phyloP scores from a whole-genome alignment of 2,888 invertebrate species.

The Protula sp. region DNA sequence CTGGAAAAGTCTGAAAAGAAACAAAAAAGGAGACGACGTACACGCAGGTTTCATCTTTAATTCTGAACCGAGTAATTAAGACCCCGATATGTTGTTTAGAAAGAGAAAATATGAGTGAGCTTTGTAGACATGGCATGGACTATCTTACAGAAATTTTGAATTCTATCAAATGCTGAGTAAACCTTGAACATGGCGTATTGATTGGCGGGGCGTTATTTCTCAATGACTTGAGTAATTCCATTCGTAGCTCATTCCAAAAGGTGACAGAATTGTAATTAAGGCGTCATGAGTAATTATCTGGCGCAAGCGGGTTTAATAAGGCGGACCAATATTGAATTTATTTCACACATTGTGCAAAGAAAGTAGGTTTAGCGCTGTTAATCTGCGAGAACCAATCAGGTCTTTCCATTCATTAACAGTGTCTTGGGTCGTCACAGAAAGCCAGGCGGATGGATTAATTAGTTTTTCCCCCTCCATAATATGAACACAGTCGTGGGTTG shows the following conservation, averaged over 20 bases:
- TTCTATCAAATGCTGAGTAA: too few relatives aligned
- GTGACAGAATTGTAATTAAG: not conserved
- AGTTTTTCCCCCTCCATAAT: not conserved
- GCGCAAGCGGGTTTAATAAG: not conserved
- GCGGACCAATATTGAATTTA: not conserved
- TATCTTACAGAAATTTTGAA: too few relatives aligned
- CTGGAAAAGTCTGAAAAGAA: too few relatives aligned
- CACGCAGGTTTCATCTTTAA: too few relatives aligned
- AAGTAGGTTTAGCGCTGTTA: not conserved
- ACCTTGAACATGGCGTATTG: too few relatives aligned
- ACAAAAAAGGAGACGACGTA: too few relatives aligned
- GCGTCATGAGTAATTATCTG: not conserved
- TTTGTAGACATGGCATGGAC: too few relatives aligned
- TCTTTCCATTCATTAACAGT: not conserved
- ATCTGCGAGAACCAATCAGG: not conserved
- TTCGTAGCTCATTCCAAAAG: not conserved
- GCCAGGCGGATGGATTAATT: not conserved
- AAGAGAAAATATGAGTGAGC: too few relatives aligned
- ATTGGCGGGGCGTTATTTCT: too few relatives aligned
- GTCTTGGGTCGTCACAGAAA: not conserved
- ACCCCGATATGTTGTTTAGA: too few relatives aligned
- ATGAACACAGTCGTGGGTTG: too few relatives aligned
- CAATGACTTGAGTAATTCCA: not conserved
- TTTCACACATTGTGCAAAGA: not conserved
- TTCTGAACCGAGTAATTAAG: too few relatives aligned